A percentile compares a stretch with the other conserved stretches of the same genome.
Conservation (phyloP, 1,140 invertebrate species). For the Drosophila nasuta region DNA sequence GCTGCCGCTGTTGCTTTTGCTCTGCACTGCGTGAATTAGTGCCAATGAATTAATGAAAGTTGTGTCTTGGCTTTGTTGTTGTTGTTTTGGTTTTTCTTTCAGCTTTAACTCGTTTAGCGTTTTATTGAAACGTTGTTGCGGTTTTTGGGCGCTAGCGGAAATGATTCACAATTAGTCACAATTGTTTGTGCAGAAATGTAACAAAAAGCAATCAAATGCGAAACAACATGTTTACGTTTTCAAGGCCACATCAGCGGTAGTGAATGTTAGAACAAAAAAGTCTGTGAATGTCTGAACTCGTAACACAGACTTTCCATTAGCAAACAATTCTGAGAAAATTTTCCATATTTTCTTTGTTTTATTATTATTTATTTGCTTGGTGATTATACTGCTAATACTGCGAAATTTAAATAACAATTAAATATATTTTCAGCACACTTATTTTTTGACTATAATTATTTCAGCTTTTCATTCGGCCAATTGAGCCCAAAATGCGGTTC, state of each 20-base stretch:
- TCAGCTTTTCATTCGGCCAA: slow-evolving; percentile 7
- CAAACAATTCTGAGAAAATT: slow-evolving; percentile 44
- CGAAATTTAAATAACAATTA: slow-evolving; percentile 40
- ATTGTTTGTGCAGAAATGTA: slow-evolving; percentile 42
- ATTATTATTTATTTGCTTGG: slow-evolving; percentile 12
- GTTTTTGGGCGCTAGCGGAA: slow-evolving; percentile 21
- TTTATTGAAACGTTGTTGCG: slow-evolving; percentile 34
- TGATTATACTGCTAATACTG: slow-evolving; percentile 5
- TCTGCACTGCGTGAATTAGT: slow-evolving; percentile 58
- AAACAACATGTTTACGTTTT: slow-evolving; percentile 10
- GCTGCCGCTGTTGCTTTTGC: background rate
- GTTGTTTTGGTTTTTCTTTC: slow-evolving; percentile 24
- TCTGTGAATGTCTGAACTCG: background rate
- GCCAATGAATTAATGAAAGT: slow-evolving; percentile 75
- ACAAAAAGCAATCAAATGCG: slow-evolving; percentile 16
- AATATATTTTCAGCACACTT: slow-evolving; percentile 36
- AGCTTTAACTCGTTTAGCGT: slow-evolving; percentile 42
- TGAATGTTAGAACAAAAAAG: slow-evolving; percentile 19
- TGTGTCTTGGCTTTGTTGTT: slow-evolving; percentile 33
- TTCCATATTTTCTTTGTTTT: background rate
- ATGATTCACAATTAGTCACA: slow-evolving; percentile 64
- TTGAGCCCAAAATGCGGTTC: slow-evolving; percentile 4
- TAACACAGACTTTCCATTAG: slow-evolving; percentile 23
- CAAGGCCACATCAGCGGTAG: slow-evolving; percentile 25
- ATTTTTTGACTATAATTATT: slow-evolving; percentile 10